Evolutionary conservation across 2,113 vertebrate genomes (phyloP).

Genomic region (Morphnarchus princeps): DNA sequence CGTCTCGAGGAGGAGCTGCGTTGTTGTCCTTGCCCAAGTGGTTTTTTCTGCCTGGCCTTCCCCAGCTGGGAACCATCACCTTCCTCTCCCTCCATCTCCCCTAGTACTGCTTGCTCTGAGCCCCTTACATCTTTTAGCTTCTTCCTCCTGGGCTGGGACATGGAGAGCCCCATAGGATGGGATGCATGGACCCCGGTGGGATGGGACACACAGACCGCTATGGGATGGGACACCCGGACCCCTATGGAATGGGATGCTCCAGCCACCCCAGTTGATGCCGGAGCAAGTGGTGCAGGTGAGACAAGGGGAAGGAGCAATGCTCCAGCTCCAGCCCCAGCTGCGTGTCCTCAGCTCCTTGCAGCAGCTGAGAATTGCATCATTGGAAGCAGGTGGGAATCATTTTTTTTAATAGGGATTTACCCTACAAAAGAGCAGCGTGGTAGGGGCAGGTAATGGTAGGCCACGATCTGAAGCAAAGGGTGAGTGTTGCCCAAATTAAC

Average conservation of each 20-base stretch:
- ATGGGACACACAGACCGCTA: neutral
- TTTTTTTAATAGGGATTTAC: neutral
- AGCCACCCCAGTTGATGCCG: fast-evolving
- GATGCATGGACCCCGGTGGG: neutral
- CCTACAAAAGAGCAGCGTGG: neutral
- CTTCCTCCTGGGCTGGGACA: neutral
- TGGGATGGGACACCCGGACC: too few species aligned
- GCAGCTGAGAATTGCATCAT: neutral
- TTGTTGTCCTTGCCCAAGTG: fast-evolving
- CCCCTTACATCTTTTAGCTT: neutral
- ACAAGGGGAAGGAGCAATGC: neutral
- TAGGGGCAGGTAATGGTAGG: neutral
- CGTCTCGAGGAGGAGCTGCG: fast-evolving
- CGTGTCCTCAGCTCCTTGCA: neutral
- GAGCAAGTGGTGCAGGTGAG: neutral
- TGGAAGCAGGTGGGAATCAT: neutral
- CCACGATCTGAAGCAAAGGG: neutral
- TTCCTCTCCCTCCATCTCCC: neutral
- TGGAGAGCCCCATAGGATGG: neutral
- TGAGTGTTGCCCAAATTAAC: neutral
- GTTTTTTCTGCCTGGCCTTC: neutral
- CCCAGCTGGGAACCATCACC: neutral
- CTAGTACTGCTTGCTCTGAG: neutral
- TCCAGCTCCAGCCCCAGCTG: neutral
- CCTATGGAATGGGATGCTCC: neutral